Evolutionary conservation across 2,797 vertebrate genomes (phyloP), one percentile per base, ranked within the genome.

Genomic region (Lepidocolaptes lacrymiger): DNA sequence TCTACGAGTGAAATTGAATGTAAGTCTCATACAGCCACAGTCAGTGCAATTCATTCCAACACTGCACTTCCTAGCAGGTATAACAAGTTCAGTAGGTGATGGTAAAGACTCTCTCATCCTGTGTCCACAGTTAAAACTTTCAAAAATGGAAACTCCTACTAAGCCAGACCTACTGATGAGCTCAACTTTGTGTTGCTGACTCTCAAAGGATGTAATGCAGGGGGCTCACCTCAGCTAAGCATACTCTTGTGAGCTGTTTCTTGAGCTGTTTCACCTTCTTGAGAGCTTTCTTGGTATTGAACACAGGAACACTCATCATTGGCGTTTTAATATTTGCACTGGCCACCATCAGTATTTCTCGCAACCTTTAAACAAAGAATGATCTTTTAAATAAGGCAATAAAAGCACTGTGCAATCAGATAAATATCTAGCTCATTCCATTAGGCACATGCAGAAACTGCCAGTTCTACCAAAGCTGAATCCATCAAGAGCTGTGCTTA

Each of bases 331-430:
- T 99, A 71, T 98, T 99, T 77, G 98, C 97, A 39, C 98, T 98
- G 81, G 99, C 99, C 88, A 99, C 98, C 99, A 99, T 98, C 76
- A 99, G 95, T 89, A 99, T 99, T 97, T 99, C 99, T 78, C 99
- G 97, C 58, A 99, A 97, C 96, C 99, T 99, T 97, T 43, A 84
- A 77, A 17, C 23, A 77, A 92, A 88, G 48, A 88, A 89, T 7
- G 46, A 69, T 11, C 28, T 34, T 54, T n/a, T 66, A 49, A 80
- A 77, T 86, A 34, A 88, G 84, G 51, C 16, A 6, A 30, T 14
- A 67, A 64, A 68, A 64, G 48, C 67, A 88, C 13, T 26, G 6
- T 32, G 54, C 37, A 76, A 37, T 84, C 26, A 76, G 77, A 32
- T 44, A 23, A 74, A 41, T n/a, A 84, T 7, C 58, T 22, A 55